phyloP scores from a whole-genome alignment of 2,888 invertebrate genomes.

The Eudasyphora cyanicolor region DNA sequence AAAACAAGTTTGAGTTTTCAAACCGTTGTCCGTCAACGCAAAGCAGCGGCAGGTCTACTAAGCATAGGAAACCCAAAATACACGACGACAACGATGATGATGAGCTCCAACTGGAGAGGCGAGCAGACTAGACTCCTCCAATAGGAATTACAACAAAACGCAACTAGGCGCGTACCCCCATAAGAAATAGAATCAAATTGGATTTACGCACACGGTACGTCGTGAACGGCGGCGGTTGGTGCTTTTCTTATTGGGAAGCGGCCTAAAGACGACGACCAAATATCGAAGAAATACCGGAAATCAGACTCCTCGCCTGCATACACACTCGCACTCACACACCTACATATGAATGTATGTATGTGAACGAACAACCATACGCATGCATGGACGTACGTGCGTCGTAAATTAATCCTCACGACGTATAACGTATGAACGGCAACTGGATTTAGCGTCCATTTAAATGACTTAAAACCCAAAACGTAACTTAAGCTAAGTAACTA shows the following conservation, averaged over 20 bases:
- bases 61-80: slow-evolving; percentile 23
- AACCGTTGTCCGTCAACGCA: slow-evolving; percentile 42
- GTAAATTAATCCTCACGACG: background rate
- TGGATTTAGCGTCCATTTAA: background rate
- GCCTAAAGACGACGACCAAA: too few species aligned
- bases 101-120: slow-evolving; percentile 9
- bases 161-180: background rate
- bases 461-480: slow-evolving; percentile 17
- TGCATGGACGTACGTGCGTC: too few species aligned
- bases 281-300: slow-evolving; percentile 46
- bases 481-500: too few species aligned
- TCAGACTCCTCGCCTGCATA: slow-evolving; percentile 40
- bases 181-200: slow-evolving; percentile 53
- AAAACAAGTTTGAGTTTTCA: slow-evolving; percentile 69
- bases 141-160: slow-evolving; percentile 25
- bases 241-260: slow-evolving; percentile 52
- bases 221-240: background rate
- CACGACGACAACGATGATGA: background rate
- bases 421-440: background rate
- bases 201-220: slow-evolving; percentile 39
- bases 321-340: background rate
- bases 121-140: too few species aligned
- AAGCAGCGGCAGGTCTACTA: slow-evolving; percentile 52
- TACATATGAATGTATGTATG: too few species aligned
- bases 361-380: too few species aligned